phyloP scores from a whole-genome alignment of 2,888 invertebrate species.

The Meteorus colon region DNA sequence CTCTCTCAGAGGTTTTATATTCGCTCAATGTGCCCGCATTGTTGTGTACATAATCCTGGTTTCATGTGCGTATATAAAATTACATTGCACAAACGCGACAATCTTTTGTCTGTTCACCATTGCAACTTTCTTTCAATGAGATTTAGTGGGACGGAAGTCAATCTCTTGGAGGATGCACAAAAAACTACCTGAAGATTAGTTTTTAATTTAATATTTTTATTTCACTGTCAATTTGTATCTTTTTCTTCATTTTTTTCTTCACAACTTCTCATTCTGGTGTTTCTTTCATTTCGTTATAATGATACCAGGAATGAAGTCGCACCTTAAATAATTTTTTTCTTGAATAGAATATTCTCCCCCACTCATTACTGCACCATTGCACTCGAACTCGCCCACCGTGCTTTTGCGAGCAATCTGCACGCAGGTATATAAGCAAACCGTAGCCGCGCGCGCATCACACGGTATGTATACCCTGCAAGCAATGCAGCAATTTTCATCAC shows the following conservation, averaged over 20 bases:
- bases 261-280: neutral
- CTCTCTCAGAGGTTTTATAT: neutral
- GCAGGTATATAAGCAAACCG: constrained; percentile 8
- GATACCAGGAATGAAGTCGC: constrained; percentile 2
- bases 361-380: neutral
- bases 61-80: neutral
- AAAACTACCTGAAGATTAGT: neutral
- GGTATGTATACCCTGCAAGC: neutral
- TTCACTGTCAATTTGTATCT: neutral
- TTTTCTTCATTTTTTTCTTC: neutral
- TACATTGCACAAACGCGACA: neutral
- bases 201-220: neutral
- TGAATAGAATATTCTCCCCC: neutral
- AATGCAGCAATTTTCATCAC: constrained; percentile 20
- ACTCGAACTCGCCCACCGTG: neutral
- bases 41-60: neutral
- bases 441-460: neutral
- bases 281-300: neutral
- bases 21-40: neutral
- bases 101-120: neutral
- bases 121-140: neutral
- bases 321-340: constrained; percentile 8
- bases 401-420: neutral
- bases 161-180: neutral
- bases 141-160: neutral